Evolutionary conservation across 1,140 invertebrate genomes (phyloP).

Genomic region (Panagrolaimus sp.): DNA sequence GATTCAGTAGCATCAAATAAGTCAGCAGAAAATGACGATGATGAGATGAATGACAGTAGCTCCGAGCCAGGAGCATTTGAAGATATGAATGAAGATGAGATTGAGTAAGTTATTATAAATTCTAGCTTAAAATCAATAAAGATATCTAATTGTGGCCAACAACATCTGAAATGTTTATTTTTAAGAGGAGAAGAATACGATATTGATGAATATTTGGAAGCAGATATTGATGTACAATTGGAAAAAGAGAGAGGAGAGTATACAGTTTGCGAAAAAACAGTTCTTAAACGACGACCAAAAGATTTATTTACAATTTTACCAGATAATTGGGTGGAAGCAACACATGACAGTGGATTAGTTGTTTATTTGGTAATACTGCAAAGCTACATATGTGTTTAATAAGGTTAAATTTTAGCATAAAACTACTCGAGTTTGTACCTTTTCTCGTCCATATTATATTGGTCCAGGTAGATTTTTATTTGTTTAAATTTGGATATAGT

Average conservation of each 20-base stretch:
- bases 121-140: too few relatives aligned
- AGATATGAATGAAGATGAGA: too few relatives aligned
- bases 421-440: conserved; percentile 74
- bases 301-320: conserved; percentile 95
- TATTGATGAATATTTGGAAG: conserved; percentile 26
- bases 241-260: conserved; percentile 29
- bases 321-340: conserved; percentile 89
- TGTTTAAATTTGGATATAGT: too few relatives aligned
- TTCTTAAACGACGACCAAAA: conserved; percentile 70
- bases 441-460: conserved; percentile 85
- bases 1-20: too few relatives aligned
- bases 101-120: too few relatives aligned
- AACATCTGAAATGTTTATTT: too few relatives aligned
- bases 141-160: too few relatives aligned
- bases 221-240: conserved; percentile 15
- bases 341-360: conserved; percentile 91
- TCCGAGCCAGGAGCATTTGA: too few relatives aligned
- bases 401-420: conserved; percentile 60
- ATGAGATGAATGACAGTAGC: too few relatives aligned
- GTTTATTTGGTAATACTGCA: conserved; percentile 71
- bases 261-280: conserved; percentile 9
- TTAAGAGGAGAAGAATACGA: neutral
- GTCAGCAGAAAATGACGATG: too few relatives aligned
- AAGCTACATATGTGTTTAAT: neutral
- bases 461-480: conserved; percentile 66